Conservation (phyloP, 2,888 invertebrate species). For the Teleiodes luculella region DNA sequence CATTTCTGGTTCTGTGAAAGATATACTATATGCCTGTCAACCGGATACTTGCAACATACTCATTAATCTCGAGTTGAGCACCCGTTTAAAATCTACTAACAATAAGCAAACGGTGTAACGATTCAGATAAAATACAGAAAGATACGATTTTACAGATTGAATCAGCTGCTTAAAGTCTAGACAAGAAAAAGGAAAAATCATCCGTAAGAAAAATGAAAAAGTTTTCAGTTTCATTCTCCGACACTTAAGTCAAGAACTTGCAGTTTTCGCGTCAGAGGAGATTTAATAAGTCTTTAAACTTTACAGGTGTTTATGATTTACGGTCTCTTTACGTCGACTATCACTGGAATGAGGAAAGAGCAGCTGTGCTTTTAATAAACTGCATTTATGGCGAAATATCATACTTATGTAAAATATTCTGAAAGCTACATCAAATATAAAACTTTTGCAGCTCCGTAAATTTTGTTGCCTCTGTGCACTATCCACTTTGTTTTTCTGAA, state of each 20-base stretch:
- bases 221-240: background rate
- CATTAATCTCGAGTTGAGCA: no score
- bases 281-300: constrained; percentile 40
- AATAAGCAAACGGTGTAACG: no score
- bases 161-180: constrained; percentile 5
- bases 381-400: constrained; percentile 11
- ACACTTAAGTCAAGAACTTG: constrained; percentile 9
- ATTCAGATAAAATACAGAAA: no score
- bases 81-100: no score
- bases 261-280: constrained; percentile 18
- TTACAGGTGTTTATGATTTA: constrained; percentile 53
- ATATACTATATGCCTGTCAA: background rate
- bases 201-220: constrained; percentile 11
- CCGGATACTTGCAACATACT: no score
- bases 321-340: constrained; percentile 44
- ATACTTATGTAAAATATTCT: background rate
- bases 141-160: background rate
- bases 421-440: constrained; percentile 9
- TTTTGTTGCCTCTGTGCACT: background rate
- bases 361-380: constrained; percentile 41
- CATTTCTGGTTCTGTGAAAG: background rate
- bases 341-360: constrained; percentile 33
- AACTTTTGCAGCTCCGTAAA: background rate
- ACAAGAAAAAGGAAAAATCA: constrained; percentile 12
- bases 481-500: background rate